A percentile compares a stretch with the other conserved stretches of the same genome.
These are phyloP conservation scores for Pteronotus mesoamericanus DNA, from an alignment of 2,797 vertebrate genomes.

Conservation along the genomic window DNA sequence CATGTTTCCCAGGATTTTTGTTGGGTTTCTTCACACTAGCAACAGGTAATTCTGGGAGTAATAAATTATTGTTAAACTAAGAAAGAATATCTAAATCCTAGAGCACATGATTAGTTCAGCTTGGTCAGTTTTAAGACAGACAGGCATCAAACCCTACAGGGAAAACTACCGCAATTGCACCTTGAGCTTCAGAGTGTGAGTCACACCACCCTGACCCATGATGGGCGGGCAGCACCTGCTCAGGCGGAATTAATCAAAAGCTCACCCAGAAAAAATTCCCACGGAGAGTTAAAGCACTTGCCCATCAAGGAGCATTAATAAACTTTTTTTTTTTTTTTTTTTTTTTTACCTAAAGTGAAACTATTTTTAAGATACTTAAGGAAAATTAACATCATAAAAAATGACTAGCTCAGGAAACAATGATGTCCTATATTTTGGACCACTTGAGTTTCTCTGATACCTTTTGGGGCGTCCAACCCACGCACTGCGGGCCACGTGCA, in stretches of 20 bases:
- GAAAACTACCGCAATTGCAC: neutral
- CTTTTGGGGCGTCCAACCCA: too few species aligned
- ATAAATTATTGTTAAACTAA: constrained; percentile 36
- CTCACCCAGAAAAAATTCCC: neutral
- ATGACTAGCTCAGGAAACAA: neutral
- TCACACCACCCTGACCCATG: neutral
- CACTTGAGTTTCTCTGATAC: constrained; percentile 22
- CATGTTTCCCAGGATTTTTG: neutral
- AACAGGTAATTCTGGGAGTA: constrained; percentile 18
- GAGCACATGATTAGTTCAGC: neutral
- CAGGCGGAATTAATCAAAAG: neutral
- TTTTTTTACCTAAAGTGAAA: constrained; percentile 2
- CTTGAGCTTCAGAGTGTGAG: neutral
- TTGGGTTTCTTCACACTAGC: constrained; percentile 3
- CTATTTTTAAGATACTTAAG: constrained; percentile 24
- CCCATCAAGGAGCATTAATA: neutral
- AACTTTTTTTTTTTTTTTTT: constrained; percentile 23
- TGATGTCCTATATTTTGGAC: constrained; percentile 12
- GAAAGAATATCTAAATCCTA: constrained; percentile 4
- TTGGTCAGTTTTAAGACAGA: constrained; percentile 7
- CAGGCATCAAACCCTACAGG: neutral
- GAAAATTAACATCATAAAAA: constrained; percentile 17
- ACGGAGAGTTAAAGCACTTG: neutral
- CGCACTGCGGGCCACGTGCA: too few species aligned
- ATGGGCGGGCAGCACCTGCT: neutral